Evolutionary conservation across 1,140 invertebrate species (phyloP).

Genomic region (Zaprionus africanus): DNA sequence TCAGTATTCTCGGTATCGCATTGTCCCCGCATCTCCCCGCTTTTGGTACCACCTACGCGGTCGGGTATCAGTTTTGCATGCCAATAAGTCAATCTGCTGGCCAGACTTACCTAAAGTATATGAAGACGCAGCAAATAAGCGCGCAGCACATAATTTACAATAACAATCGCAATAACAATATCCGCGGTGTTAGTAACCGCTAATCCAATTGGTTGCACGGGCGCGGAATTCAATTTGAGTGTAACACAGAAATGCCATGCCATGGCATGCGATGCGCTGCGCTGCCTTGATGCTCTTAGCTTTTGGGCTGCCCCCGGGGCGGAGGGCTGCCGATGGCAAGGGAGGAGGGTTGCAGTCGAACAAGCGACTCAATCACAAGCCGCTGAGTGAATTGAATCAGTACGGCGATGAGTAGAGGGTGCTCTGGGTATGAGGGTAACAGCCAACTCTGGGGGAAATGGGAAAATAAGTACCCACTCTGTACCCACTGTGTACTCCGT

Average conservation of each 20-base stretch:
- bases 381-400: constrained; percentile 43
- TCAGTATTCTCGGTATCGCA: not conserved
- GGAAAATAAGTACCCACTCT: constrained; percentile 16
- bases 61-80: constrained; percentile 41
- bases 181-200: constrained; percentile 80
- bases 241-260: constrained; percentile 32
- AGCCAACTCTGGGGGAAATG: constrained; percentile 26
- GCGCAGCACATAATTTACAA: constrained; percentile 75
- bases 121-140: constrained; percentile 63
- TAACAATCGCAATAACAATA: constrained; percentile 80
- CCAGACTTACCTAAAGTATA: constrained; percentile 3
- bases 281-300: constrained; percentile 34
- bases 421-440: constrained; percentile 1
- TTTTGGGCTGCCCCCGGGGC: constrained; percentile 29
- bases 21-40: not conserved
- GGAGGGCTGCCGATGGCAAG: constrained; percentile 6
- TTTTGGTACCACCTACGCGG: not conserved
- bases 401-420: not conserved
- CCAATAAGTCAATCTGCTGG: constrained; percentile 73
- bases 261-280: constrained; percentile 20
- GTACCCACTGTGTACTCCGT: constrained; percentile 2
- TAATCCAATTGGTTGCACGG: constrained; percentile 80
- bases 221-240: constrained; percentile 73
- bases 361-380: constrained; percentile 75
- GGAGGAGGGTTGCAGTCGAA: constrained; percentile 50